A percentile compares a stretch with the other conserved stretches of the same genome.
phyloP scores from a whole-genome alignment of 2,113 vertebrate genomes.

The Halcyon senegalensis region DNA sequence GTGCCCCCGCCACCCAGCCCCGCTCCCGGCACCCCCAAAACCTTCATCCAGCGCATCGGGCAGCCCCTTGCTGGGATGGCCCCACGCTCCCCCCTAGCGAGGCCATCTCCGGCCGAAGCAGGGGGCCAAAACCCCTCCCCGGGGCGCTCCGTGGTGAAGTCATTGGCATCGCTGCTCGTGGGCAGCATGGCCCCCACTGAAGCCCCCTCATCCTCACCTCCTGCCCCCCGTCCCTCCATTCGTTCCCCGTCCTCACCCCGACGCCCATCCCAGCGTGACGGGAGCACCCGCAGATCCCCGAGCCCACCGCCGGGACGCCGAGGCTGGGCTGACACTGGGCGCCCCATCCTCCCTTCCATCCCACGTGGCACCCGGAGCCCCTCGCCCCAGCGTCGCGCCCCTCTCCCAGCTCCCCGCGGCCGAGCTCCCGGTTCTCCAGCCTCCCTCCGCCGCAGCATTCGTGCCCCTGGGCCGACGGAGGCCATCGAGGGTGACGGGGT shows the following conservation, averaged over 20 bases:
- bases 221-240: not conserved
- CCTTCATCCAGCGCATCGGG: conserved; percentile 41
- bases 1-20: not conserved
- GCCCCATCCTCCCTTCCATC: not conserved
- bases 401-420: not conserved
- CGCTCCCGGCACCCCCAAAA: not conserved
- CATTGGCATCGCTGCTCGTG: not conserved
- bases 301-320: not conserved
- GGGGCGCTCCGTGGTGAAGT: not conserved
- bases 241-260: not conserved
- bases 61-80: conserved; percentile 33
- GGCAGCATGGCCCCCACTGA: not conserved
- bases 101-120: not conserved
- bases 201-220: not conserved
- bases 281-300: not conserved
- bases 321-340: not conserved
- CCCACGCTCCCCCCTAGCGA: not conserved
- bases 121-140: not conserved
- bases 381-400: not conserved
- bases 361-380: not conserved
- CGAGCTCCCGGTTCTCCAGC: not conserved
- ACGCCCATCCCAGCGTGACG: not conserved
- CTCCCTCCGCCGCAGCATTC: rapidly evolving
- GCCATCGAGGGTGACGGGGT: not conserved
- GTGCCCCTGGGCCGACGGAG: not conserved